Percentiles rank a stretch among this genome's conserved stretches.
Conservation (phyloP, 2,113 vertebrate species). For the Neolamprologus modestus region DNA sequence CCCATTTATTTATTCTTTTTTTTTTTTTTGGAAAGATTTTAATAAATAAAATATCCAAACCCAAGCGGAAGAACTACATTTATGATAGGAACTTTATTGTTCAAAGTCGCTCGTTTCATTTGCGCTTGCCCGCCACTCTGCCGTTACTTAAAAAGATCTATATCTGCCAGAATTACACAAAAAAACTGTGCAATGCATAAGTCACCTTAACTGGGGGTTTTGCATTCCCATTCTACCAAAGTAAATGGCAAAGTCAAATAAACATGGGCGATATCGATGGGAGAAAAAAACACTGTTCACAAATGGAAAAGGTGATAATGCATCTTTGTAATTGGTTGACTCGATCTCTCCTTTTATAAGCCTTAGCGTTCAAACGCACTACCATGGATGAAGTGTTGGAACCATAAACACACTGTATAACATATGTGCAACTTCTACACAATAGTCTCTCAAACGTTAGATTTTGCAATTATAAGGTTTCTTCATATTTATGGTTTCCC, state of each 20-base stretch:
- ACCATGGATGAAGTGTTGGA: slow-evolving; percentile 84
- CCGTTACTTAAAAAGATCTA: slow-evolving; percentile 73
- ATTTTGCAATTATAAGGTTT: slow-evolving; percentile 87
- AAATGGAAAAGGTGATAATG: slow-evolving; percentile 76
- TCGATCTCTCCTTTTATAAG: slow-evolving; percentile 37
- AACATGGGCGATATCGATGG: slow-evolving; percentile 47
- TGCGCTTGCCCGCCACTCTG: slow-evolving; percentile 65
- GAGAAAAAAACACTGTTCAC: slow-evolving; percentile 69
- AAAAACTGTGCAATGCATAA: slow-evolving; percentile 66
- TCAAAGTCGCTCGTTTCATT: slow-evolving; percentile 72
- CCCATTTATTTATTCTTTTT: slow-evolving; percentile 41
- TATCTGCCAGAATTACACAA: slow-evolving; percentile 57
- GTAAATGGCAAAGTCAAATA: slow-evolving; percentile 60
- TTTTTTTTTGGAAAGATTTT: slow-evolving; percentile 77
- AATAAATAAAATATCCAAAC: slow-evolving; percentile 99
- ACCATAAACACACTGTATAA: slow-evolving; percentile 80
- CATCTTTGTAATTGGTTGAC: slow-evolving; percentile 59
- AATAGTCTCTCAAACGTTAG: slow-evolving; percentile 89
- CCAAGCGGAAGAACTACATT: slow-evolving; percentile 84
- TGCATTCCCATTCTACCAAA: slow-evolving; percentile 45
- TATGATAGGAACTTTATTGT: slow-evolving; percentile 81
- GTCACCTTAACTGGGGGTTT: slow-evolving; percentile 39
- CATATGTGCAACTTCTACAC: slow-evolving; percentile 91
- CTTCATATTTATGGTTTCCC: slow-evolving; percentile 85
- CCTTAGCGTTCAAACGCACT: slow-evolving; percentile 71